A percentile compares a stretch with the other conserved stretches of the same genome.
Evolutionary conservation across 2,113 vertebrate species (phyloP).

Genomic region (Deroptyus accipitrinus): DNA sequence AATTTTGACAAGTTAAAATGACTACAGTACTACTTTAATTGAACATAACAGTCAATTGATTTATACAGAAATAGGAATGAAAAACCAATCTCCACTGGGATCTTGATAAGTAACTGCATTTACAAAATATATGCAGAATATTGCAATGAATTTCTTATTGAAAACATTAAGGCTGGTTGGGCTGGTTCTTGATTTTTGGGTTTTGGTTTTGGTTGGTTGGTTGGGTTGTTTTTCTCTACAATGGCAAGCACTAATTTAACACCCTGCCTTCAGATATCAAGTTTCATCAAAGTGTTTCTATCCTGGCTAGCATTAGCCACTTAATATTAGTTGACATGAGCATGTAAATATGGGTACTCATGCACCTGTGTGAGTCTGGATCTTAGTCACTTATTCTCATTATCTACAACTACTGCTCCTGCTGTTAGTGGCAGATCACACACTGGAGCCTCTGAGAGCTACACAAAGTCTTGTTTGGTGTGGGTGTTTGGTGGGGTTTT

Average conservation of each 20-base stretch:
- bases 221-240: not conserved
- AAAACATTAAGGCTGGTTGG: not conserved
- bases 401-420: not conserved
- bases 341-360: not conserved
- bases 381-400: not conserved
- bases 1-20: not conserved
- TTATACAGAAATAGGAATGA: not conserved
- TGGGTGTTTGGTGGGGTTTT: not conserved
- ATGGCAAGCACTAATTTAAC: not conserved
- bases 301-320: not conserved
- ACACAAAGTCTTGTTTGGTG: not conserved
- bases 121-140: not conserved
- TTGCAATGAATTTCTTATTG: not conserved
- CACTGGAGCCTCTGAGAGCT: not conserved
- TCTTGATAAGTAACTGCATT: not conserved
- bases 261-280: not conserved
- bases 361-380: not conserved
- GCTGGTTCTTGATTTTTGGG: not conserved
- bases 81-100: not conserved
- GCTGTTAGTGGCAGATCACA: not conserved
- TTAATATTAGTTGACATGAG: not conserved
- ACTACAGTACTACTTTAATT: not conserved
- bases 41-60: not conserved
- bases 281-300: not conserved
- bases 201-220: not conserved